phyloP scores from a whole-genome alignment of 2,797 vertebrate genomes.

The Halcyon chelicuti region DNA sequence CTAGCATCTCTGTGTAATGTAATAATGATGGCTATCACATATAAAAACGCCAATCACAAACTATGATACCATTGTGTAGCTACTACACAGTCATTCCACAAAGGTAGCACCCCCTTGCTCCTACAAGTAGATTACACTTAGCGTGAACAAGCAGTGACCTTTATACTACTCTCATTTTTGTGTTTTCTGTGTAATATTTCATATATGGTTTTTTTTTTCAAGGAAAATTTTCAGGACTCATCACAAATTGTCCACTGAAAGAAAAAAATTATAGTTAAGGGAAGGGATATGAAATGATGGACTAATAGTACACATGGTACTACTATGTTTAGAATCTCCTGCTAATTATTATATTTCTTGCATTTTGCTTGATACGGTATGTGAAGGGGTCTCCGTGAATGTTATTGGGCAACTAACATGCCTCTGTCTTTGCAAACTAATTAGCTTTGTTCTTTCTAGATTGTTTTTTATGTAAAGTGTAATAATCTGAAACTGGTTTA shows the following conservation, averaged over 20 bases:
- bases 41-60: not conserved
- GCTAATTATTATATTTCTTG: constrained; percentile 18
- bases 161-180: not conserved
- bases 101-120: not conserved
- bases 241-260: not conserved
- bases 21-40: not conserved
- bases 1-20: not conserved
- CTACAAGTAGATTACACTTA: not conserved
- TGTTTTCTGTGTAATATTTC: not conserved
- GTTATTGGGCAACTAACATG: constrained; percentile 39
- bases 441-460: constrained; percentile 69
- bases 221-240: not conserved
- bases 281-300: not conserved
- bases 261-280: not conserved
- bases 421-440: constrained; percentile 70
- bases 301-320: not conserved
- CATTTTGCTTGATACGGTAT: constrained; percentile 13
- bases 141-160: not conserved
- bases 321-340: not conserved
- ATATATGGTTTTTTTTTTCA: not conserved
- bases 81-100: not conserved
- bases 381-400: constrained; percentile 1
- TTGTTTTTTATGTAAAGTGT: constrained; percentile 63
- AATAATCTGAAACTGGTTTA: constrained; percentile 72
- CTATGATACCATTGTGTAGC: accelerated